Evolutionary conservation across 2,113 vertebrate species (phyloP), one percentile per base, ranked within the genome.

Genomic region (Cochlearius cochlearius): DNA sequence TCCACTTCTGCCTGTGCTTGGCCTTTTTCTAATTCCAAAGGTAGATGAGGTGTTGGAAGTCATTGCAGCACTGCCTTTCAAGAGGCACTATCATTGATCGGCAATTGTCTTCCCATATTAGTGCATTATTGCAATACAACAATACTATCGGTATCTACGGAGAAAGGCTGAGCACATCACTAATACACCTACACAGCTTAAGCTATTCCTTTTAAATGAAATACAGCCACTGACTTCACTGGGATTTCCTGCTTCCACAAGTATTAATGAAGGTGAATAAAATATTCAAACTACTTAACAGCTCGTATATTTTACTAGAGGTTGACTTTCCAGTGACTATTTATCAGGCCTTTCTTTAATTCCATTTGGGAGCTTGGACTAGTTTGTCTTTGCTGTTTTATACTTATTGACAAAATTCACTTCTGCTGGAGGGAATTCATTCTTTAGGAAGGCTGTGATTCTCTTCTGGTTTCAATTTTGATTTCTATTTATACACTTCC

Each of bases 401-500:
- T 59, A 36, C 0, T 0, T 74, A 66, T 80, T 96, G 95, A 85
- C 69, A 96, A 92, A 89, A 92, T 76, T 87, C 55, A 39, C 38
- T 95, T 62, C 74, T 91, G 74, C 77, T 91, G 74, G 67, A 90
- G 63, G 59, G 47, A 76, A 86, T 73, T 36, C 52, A 41, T 77
- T 83, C 81, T 88, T 66, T 67, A 77, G 71, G 80, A 89, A 67
- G 52, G 34, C 64, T 91, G 30, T 63, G 68, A 73, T 88, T 97
- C 82, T 94, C 68, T 88, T 74, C 55, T 58, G 43, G 77, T 73
- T 96, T 94, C 78, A 86, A 25, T 96, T 97, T 97, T 88, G 34
- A 67, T 73, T 92, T 90, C 59, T 52, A 34, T 94, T 92, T 75
- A 91, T 93, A 80, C 34, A 30, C 36, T 92, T 95, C 45, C 88